Evolutionary conservation across 2,113 vertebrate genomes (phyloP), one percentile per base, ranked within the genome.

Genomic region (Sinocyclocheilus anshuiensis): DNA sequence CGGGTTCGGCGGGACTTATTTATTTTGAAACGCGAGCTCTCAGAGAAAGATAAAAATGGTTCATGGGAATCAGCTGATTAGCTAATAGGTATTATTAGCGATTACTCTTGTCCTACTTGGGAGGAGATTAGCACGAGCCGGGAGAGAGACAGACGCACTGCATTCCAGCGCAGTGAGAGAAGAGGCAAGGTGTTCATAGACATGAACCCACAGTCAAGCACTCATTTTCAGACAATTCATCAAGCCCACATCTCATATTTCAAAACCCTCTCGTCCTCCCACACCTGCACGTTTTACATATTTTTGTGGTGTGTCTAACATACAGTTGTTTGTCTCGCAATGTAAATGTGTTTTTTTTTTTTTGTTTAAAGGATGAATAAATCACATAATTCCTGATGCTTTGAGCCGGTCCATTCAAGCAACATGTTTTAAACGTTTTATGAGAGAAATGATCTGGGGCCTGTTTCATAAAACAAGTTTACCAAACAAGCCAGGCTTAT

Each of bases 171-270:
- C 24, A 42, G 42, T 89, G 91, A 92, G 88, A 18, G 12, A 16
- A 81, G 80, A 69, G 20, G 81, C 11, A 48, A 76, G 57, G 0
- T 75, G 72, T 84, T 92, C 89, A 85, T 33, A 82, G 6, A 91
- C 86, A 3, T 12, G 76, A 61, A 81, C 0, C 0, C 8, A 72
- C 91, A 39, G 67, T 10, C 88, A 83, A 78, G 86, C 76, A 63
- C 90, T 92, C 84, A 92, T 89, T 90, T 88, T 88, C 86, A 92
- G 90, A 92, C 65, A 91, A 85, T 90, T 93, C 89, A 85, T 90
- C 89, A 92, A 93, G 88, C 89, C 78, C 86, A 86, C 39, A 81
- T 92, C 83, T 95, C 92, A 24, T 7, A 85, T 94, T 95, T 95
- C 93, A 94, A 93, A 93, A 86, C 67, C 84, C 50, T 72, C 63